Evolutionary conservation across 1,140 invertebrate genomes (phyloP).

Genomic region (Xylocopa sonorina): DNA sequence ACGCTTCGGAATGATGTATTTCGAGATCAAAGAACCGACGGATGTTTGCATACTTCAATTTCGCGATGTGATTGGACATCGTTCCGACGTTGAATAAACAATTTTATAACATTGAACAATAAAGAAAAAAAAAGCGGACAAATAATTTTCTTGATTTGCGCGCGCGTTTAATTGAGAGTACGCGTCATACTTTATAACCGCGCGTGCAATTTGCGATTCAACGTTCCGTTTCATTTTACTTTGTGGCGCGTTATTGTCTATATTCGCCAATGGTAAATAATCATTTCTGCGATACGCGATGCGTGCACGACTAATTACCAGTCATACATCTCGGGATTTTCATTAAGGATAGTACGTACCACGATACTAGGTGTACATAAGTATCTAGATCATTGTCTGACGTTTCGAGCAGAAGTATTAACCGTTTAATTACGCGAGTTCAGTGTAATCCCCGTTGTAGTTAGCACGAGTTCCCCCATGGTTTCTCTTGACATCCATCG

Average conservation of each 20-base stretch:
- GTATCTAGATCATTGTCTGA: not conserved
- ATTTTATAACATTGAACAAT: not conserved
- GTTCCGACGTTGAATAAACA: no score
- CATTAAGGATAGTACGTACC: no score
- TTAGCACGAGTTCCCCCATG: slow-evolving; percentile 28
- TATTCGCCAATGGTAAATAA: not conserved
- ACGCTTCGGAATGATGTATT: no score
- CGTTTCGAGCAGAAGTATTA: slow-evolving; percentile 20
- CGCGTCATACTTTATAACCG: not conserved
- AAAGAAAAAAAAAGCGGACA: not conserved
- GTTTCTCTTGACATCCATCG: slow-evolving; percentile 26
- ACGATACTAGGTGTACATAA: not conserved
- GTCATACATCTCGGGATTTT: not conserved
- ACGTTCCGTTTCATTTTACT: not conserved
- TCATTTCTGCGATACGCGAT: no score
- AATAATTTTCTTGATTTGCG: not conserved
- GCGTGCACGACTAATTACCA: not conserved
- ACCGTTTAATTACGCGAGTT: slow-evolving; percentile 32
- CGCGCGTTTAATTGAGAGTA: not conserved
- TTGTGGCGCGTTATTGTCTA: not conserved
- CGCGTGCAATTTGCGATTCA: not conserved
- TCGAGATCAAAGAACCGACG: no score
- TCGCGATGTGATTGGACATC: not conserved
- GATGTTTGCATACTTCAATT: not conserved
- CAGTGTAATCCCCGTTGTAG: slow-evolving; percentile 26